These are phyloP conservation scores for Rostratula benghalensis DNA, from an alignment of 2,113 vertebrate species.

Conservation along the genomic window DNA sequence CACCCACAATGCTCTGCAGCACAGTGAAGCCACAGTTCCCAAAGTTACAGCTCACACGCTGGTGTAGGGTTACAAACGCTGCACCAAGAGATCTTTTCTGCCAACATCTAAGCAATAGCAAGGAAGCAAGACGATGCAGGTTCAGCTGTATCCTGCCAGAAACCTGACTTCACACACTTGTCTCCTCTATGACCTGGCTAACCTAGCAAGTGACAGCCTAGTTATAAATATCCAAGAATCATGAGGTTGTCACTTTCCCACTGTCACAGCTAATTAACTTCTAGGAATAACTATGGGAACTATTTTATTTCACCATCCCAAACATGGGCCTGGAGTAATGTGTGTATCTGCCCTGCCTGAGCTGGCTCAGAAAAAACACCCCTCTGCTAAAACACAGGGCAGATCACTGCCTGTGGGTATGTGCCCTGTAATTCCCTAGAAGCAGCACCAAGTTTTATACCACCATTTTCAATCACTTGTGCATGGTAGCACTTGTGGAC, in stretches of 20 bases:
- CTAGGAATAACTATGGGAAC: constrained; percentile 70
- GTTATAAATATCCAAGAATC: constrained; percentile 72
- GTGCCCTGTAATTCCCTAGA: background rate
- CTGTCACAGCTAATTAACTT: constrained; percentile 77
- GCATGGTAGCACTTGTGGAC: background rate
- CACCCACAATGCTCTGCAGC: background rate
- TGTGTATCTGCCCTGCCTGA: background rate
- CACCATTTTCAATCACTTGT: background rate
- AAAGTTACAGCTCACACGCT: background rate
- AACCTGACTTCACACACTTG: constrained; percentile 59
- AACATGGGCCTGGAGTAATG: background rate
- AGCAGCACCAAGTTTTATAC: background rate
- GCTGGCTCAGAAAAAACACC: background rate
- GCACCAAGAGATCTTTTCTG: background rate
- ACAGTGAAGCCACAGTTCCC: fast-evolving
- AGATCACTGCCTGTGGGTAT: background rate
- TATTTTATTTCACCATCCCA: constrained; percentile 35
- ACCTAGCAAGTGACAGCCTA: constrained; percentile 60
- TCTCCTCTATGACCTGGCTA: constrained; percentile 56
- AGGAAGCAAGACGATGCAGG: background rate
- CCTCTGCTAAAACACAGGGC: background rate
- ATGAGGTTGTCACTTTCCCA: constrained; percentile 70
- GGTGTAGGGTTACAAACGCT: background rate
- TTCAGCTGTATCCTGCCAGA: constrained; percentile 23
- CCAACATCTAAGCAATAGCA: background rate